Evolutionary conservation across 1,140 invertebrate genomes (phyloP).

Genomic region (Ceratosolen solmsi): DNA sequence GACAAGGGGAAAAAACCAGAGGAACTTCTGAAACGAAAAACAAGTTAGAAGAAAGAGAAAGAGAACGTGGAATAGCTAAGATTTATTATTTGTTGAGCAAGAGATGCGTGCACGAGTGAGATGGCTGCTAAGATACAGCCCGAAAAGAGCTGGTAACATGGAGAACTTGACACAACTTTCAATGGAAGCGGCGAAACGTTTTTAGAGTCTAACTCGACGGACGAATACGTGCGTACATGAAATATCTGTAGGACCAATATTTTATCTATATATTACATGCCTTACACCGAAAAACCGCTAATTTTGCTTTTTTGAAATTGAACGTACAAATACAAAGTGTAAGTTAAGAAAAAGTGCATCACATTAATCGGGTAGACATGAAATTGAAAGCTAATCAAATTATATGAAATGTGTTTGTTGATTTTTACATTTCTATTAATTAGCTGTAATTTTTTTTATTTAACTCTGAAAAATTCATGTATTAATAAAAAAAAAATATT

Average conservation of each 20-base stretch:
- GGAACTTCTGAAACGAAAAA: not conserved
- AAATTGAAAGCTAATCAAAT: not conserved
- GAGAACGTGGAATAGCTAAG: slow-evolving; percentile 48
- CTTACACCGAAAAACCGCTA: not conserved
- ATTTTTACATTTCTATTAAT: no score
- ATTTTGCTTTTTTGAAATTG: not conserved
- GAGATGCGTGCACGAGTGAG: slow-evolving; percentile 58
- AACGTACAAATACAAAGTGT: no score
- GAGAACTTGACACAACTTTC: slow-evolving; percentile 65
- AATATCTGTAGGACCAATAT: not conserved
- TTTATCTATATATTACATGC: no score
- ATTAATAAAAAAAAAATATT: no score
- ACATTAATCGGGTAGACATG: no score
- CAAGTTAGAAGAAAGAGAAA: not conserved
- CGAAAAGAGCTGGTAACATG: slow-evolving; percentile 67
- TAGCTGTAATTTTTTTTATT: no score
- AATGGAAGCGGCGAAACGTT: slow-evolving; percentile 61
- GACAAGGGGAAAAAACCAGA: not conserved
- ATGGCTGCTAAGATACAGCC: slow-evolving; percentile 66
- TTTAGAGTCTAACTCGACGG: not conserved
- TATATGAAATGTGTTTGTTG: not conserved
- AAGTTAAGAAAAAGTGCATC: not conserved
- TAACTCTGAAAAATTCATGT: no score
- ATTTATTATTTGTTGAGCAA: slow-evolving; percentile 67
- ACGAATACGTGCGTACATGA: not conserved